Evolutionary conservation across 2,113 vertebrate species (phyloP).

Genomic region (Clarias batrachus): DNA sequence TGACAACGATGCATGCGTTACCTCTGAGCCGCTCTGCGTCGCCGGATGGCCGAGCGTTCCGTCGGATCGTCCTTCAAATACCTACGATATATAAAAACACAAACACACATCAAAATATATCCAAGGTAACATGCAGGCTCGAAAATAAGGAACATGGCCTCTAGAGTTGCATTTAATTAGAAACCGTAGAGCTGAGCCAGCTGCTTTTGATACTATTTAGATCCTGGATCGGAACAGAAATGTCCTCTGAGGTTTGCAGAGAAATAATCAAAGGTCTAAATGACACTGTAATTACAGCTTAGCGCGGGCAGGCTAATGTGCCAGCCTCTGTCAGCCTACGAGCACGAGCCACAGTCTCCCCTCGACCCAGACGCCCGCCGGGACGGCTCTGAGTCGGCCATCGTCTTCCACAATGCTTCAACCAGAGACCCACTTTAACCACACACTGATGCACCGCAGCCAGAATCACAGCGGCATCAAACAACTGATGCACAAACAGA

Average conservation of each 20-base stretch:
- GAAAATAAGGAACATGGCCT: slow-evolving; percentile 39
- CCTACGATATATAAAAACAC: slow-evolving; percentile 60
- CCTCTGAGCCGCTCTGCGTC: slow-evolving; percentile 64
- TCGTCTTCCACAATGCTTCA: slow-evolving; percentile 2
- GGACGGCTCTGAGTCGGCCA: neutral
- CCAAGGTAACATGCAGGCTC: slow-evolving; percentile 15
- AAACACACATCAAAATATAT: slow-evolving; percentile 21
- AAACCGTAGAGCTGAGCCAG: slow-evolving; percentile 36
- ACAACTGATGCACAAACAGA: slow-evolving; percentile 2
- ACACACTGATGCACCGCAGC: slow-evolving; percentile 16
- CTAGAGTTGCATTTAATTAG: slow-evolving; percentile 53
- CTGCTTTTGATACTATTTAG: slow-evolving; percentile 55
- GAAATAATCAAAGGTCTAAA: slow-evolving; percentile 56
- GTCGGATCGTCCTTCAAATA: slow-evolving; percentile 73
- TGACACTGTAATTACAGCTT: slow-evolving; percentile 62
- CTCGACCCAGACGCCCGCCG: slow-evolving; percentile 42
- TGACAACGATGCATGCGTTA: slow-evolving; percentile 47
- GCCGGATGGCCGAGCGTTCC: slow-evolving; percentile 62
- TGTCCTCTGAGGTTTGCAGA: slow-evolving; percentile 49
- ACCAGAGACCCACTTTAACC: neutral
- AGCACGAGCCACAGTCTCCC: slow-evolving; percentile 51
- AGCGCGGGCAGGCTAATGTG: slow-evolving; percentile 40
- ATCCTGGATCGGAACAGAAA: slow-evolving; percentile 52
- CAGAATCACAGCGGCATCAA: slow-evolving; percentile 2
- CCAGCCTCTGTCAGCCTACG: slow-evolving; percentile 47